These are phyloP conservation scores for Drosophila truncata DNA, from an alignment of 1,140 invertebrate species.

Conservation along the genomic window DNA sequence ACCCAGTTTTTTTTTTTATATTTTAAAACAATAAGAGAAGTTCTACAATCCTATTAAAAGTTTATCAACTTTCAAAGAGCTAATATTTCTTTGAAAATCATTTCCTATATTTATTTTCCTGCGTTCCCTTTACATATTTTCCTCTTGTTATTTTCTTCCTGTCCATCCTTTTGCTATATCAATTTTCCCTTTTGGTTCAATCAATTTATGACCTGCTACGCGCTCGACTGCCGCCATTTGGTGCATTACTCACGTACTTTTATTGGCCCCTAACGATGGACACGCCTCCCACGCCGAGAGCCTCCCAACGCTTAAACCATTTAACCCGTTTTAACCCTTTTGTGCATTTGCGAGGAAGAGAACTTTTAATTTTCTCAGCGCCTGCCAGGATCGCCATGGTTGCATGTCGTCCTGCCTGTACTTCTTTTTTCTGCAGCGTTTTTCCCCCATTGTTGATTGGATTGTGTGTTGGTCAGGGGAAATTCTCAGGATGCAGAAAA, in stretches of 20 bases:
- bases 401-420: conserved; percentile 15
- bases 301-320: conserved; percentile 59
- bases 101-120: background rate
- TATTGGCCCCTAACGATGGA: conserved; percentile 65
- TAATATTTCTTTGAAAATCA: too few species aligned
- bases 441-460: conserved; percentile 17
- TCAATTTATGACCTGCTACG: conserved; percentile 71
- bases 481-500: conserved; percentile 10
- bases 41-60: too few species aligned
- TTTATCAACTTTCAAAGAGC: too few species aligned
- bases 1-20: too few species aligned
- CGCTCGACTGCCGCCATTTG: conserved; percentile 33
- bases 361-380: conserved; percentile 71
- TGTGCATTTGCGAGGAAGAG: conserved; percentile 57
- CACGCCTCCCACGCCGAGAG: conserved; percentile 42
- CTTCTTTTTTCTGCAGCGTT: background rate
- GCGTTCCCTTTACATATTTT: background rate
- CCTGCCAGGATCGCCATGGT: conserved; percentile 32
- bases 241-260: conserved; percentile 74
- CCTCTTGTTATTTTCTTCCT: conserved; percentile 2
- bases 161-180: conserved; percentile 42
- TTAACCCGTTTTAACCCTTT: conserved; percentile 65
- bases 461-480: conserved; percentile 14
- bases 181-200: conserved; percentile 56
- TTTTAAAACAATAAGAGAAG: too few species aligned